Conservation (phyloP, 2,113 vertebrate species). For the Odocoileus virginianus region DNA sequence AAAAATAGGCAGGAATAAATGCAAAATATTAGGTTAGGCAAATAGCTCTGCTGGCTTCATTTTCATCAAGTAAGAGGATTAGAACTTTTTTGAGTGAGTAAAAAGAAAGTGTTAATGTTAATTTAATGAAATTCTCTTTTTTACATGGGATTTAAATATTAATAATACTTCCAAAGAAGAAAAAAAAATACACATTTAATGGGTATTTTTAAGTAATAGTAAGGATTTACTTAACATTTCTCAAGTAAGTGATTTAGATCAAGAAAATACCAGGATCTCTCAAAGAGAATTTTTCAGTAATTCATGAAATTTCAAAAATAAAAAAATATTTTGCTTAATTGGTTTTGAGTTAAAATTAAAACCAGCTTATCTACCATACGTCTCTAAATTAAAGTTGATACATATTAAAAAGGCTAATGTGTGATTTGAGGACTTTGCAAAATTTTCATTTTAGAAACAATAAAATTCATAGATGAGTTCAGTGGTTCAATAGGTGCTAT, state of each 20-base stretch:
- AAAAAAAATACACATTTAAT: background rate
- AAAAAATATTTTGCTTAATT: background rate
- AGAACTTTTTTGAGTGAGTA: background rate
- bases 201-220: background rate
- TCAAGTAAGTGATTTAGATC: background rate
- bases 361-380: background rate
- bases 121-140: constrained; percentile 21
- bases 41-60: background rate
- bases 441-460: background rate
- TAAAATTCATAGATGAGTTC: background rate
- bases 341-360: background rate
- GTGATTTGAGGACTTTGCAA: background rate
- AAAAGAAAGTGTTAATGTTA: constrained; percentile 15
- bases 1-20: background rate
- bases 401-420: background rate
- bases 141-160: background rate
- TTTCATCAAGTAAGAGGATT: background rate
- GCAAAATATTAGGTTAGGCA: background rate
- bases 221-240: background rate
- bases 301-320: background rate
- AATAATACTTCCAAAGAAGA: background rate
- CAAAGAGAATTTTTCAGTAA: background rate
- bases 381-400: background rate
- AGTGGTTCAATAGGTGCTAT: background rate
- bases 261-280: background rate